Percentiles rank a stretch among this genome's conserved stretches.
phyloP scores from a whole-genome alignment of 2,888 invertebrate species.

The Microchrysa polita region DNA sequence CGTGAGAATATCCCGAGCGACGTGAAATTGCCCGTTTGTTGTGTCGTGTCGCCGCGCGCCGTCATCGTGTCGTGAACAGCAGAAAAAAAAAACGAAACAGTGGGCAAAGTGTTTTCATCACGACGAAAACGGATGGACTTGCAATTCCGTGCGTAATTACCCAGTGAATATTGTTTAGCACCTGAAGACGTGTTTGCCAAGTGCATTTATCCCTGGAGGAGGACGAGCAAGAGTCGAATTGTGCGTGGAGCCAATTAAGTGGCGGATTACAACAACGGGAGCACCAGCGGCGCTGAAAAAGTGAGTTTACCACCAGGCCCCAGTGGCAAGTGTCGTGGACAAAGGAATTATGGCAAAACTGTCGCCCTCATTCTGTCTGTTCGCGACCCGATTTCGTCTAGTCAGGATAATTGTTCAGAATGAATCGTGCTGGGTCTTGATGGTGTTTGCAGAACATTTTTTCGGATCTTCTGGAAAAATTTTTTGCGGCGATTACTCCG shows the following conservation, averaged over 20 bases:
- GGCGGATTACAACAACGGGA: conserved; percentile 9
- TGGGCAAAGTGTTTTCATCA: conserved; percentile 25
- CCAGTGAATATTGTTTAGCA: conserved; percentile 4
- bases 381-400: background rate
- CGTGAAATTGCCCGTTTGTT: conserved; percentile 26
- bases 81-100: too few relatives aligned
- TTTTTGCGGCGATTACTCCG: conserved; percentile 11
- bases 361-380: conserved; percentile 16
- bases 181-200: background rate
- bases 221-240: background rate
- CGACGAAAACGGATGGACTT: too few relatives aligned
- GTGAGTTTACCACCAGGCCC: conserved; percentile 30
- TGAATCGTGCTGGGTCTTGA: background rate
- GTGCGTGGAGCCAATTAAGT: conserved; percentile 9
- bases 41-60: background rate
- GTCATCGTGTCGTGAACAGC: conserved; percentile 3
- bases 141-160: too few relatives aligned
- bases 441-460: background rate
- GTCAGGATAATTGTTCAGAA: too few relatives aligned
- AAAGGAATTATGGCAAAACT: conserved; percentile 26
- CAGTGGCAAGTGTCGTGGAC: conserved; percentile 1
- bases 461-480: background rate
- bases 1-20: background rate
- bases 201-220: background rate
- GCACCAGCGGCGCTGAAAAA: conserved; percentile 17